A percentile compares a stretch with the other conserved stretches of the same genome.
phyloP scores from a whole-genome alignment of 2,113 vertebrate genomes.

The Brienomyrus brachyistius region DNA sequence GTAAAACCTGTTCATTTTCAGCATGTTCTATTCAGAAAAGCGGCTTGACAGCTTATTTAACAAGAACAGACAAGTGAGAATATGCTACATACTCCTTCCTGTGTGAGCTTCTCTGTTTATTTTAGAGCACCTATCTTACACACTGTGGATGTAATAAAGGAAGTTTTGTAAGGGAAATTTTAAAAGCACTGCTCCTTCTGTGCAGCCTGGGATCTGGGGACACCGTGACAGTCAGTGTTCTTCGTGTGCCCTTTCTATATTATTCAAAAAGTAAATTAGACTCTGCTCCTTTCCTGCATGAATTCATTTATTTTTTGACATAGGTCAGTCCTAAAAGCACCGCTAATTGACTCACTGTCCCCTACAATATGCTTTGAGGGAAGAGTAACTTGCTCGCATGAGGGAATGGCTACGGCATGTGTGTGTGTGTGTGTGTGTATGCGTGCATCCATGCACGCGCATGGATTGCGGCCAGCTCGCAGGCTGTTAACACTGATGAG shows the following conservation, averaged over 20 bases:
- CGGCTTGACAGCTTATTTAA: background rate
- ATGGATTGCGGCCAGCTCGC: background rate
- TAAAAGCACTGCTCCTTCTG: background rate
- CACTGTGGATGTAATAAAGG: background rate
- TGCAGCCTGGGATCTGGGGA: background rate
- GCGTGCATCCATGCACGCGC: too few species aligned
- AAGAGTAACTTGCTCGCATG: background rate
- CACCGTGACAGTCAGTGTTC: background rate
- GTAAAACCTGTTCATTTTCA: background rate
- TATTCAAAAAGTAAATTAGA: conserved; percentile 13
- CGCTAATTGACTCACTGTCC: conserved; percentile 7
- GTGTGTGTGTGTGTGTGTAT: conserved; percentile 17
- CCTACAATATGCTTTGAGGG: background rate
- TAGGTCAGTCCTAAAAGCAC: conserved; percentile 10
- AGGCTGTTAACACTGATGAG: background rate
- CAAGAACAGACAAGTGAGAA: background rate
- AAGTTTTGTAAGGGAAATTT: background rate
- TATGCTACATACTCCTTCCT: background rate
- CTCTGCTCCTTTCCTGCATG: conserved; percentile 3
- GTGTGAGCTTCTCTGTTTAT: background rate
- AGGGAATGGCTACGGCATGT: background rate
- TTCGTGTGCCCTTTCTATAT: background rate
- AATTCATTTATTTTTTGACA: conserved; percentile 15
- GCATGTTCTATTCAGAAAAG: background rate
- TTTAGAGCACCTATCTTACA: background rate